These are phyloP conservation scores for Apotomis betuletana DNA, from an alignment of 2,888 invertebrate genomes.

Conservation along the genomic window DNA sequence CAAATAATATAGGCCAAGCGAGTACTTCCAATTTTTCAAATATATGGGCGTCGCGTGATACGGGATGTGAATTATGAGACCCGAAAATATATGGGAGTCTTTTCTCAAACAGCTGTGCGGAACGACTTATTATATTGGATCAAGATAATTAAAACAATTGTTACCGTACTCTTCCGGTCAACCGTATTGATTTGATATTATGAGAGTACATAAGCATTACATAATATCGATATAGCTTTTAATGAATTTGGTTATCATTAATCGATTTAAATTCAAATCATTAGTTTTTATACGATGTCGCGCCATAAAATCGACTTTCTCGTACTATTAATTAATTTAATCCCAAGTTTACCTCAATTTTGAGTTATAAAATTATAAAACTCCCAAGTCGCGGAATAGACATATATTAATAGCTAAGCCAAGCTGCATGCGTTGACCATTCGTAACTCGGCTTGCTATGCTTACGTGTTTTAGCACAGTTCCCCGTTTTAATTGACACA, in stretches of 20 bases:
- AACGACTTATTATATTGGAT: constrained; percentile 30
- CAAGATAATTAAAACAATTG: constrained; percentile 22
- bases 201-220: background rate
- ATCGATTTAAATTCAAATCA: background rate
- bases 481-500: constrained; percentile 30
- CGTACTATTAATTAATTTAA: constrained; percentile 2
- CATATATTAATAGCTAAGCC: constrained; percentile 14
- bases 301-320: constrained; percentile 25
- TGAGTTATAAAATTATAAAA: background rate
- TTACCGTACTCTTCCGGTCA: constrained; percentile 5
- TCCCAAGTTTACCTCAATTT: background rate
- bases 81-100: background rate
- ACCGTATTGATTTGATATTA: background rate
- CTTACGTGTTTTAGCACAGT: constrained; percentile 26
- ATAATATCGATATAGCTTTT: background rate
- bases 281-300: background rate
- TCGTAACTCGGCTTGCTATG: background rate
- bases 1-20: constrained; percentile 41
- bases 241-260: constrained; percentile 3
- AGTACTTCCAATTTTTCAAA: constrained; percentile 38
- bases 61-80: constrained; percentile 34
- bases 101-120: constrained; percentile 3
- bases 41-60: constrained; percentile 39
- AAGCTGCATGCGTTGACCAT: constrained; percentile 30
- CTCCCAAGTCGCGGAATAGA: background rate